Evolutionary conservation across 1,140 invertebrate species (phyloP).

Genomic region (Panagrolaimus sp.): DNA sequence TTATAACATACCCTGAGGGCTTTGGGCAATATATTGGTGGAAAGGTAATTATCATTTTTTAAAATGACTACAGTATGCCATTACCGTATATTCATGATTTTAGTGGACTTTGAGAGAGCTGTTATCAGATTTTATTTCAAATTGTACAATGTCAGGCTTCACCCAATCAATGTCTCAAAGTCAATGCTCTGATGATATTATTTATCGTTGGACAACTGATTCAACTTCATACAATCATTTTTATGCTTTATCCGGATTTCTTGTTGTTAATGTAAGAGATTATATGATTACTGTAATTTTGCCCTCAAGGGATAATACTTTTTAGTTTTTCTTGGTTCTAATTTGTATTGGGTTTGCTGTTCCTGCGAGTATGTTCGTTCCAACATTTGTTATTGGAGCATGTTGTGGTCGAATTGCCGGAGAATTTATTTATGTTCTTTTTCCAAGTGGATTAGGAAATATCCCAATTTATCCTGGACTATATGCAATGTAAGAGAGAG

Average conservation of each 20-base stretch:
- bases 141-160: background rate
- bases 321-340: slow-evolving; percentile 81
- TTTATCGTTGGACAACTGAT: background rate
- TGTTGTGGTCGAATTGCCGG: slow-evolving; percentile 76
- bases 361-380: slow-evolving; percentile 88
- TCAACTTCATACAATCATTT: background rate
- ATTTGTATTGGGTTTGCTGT: slow-evolving; percentile 87
- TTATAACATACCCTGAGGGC: slow-evolving; percentile 7
- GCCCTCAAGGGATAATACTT: background rate
- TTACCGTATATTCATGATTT: background rate
- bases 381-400: slow-evolving; percentile 84
- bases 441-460: slow-evolving; percentile 75
- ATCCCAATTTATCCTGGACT: slow-evolving; percentile 70
- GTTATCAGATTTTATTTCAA: slow-evolving; percentile 14
- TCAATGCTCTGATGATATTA: slow-evolving; percentile 8
- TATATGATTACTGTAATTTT: background rate
- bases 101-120: background rate
- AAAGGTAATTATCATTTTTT: slow-evolving; percentile 2
- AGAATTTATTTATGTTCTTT: slow-evolving; percentile 83
- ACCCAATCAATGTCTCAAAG: background rate
- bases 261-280: background rate
- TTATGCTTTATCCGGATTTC: background rate
- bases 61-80: background rate
- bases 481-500: no score
- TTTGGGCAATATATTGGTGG: slow-evolving; percentile 14